phyloP scores from a whole-genome alignment of 2,113 vertebrate species.

The Channa argus region DNA sequence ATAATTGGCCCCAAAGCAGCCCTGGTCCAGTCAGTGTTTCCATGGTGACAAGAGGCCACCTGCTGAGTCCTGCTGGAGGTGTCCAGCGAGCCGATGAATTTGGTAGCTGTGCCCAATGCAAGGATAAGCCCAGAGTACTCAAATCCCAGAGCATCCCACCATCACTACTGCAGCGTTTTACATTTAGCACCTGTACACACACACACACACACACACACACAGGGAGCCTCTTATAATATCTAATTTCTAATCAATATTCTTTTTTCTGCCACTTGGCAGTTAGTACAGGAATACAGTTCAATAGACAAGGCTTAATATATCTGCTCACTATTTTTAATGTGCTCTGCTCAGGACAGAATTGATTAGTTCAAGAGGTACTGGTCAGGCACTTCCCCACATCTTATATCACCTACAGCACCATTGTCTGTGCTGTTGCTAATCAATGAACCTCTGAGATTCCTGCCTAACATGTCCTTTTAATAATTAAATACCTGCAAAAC shows the following conservation, averaged over 20 bases:
- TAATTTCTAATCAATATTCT: conserved; percentile 44
- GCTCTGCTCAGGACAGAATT: conserved; percentile 40
- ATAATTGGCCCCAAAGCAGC: conserved; percentile 63
- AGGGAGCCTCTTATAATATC: conserved; percentile 15
- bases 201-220: conserved; percentile 20
- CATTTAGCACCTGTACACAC: conserved; percentile 13
- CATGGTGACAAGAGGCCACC: conserved; percentile 71
- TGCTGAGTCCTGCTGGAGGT: conserved; percentile 65
- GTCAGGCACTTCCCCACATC: conserved; percentile 27
- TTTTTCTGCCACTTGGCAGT: conserved; percentile 29
- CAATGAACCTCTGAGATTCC: conserved; percentile 58
- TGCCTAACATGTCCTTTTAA: conserved; percentile 70
- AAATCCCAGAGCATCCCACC: conserved; percentile 44
- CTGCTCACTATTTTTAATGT: conserved; percentile 60
- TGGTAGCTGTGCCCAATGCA: conserved; percentile 44
- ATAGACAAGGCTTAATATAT: conserved; percentile 55
- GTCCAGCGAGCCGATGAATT: conserved; percentile 71
- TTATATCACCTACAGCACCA: conserved; percentile 45
- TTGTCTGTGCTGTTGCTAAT: conserved; percentile 63
- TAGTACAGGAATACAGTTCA: conserved; percentile 30
- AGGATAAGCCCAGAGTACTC: conserved; percentile 45
- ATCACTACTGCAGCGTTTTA: conserved; percentile 27
- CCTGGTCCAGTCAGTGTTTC: conserved; percentile 59
- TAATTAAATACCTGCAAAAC: conserved; percentile 78
- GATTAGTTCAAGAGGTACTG: conserved; percentile 38